Percentiles rank a stretch among this genome's conserved stretches.
Evolutionary conservation across 2,797 vertebrate species (phyloP).

Genomic region (Holocentrus rufus): DNA sequence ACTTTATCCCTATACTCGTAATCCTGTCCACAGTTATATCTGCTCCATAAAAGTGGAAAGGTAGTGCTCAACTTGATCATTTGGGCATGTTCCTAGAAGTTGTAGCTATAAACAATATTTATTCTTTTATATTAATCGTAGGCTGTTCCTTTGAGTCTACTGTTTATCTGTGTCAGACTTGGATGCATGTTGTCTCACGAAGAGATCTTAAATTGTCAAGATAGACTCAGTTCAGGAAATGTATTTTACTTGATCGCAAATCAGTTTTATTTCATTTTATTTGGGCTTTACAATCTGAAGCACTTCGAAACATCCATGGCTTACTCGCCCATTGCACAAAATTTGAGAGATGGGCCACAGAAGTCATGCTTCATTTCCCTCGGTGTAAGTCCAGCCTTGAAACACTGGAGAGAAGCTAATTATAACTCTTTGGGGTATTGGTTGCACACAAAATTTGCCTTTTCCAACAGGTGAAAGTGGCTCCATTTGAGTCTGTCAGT

Average conservation of each 20-base stretch:
- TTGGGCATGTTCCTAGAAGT: neutral
- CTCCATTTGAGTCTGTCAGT: neutral
- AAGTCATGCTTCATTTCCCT: neutral
- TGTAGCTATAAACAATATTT: neutral
- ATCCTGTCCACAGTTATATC: neutral
- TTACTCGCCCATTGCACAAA: neutral
- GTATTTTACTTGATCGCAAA: neutral
- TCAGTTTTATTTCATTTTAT: neutral
- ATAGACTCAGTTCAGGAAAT: neutral
- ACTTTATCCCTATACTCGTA: neutral
- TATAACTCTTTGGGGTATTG: neutral
- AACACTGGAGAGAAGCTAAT: neutral
- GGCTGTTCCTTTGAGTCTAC: neutral
- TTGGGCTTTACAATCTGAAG: neutral
- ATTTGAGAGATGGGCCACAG: neutral
- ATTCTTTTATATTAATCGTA: neutral
- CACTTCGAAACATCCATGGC: slow-evolving; percentile 11
- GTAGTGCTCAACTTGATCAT: neutral
- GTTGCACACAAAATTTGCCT: neutral
- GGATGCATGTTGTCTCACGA: neutral
- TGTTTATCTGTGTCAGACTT: neutral
- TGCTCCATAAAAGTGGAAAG: neutral
- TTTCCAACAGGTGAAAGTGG: neutral
- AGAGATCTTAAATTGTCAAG: neutral
- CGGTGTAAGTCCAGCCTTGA: neutral